phyloP scores from a whole-genome alignment of 2,888 invertebrate species.

The Leistus spinibarbis region DNA sequence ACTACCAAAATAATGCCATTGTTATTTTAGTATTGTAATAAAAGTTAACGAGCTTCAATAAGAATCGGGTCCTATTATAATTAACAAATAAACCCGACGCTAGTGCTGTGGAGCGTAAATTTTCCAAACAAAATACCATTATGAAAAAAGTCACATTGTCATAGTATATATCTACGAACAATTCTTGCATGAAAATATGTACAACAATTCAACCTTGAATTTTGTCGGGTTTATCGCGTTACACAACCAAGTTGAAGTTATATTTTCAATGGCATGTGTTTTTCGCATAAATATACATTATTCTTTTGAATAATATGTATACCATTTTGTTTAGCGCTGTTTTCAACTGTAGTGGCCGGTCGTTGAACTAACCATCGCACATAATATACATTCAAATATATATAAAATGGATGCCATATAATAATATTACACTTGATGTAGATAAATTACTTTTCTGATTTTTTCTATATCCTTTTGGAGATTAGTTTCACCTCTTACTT shows the following conservation, averaged over 20 bases:
- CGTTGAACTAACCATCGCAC: not conserved
- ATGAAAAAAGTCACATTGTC: not conserved
- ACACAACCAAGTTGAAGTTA: not conserved
- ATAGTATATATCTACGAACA: not conserved
- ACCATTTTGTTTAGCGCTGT: not conserved
- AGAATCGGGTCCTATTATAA: not conserved
- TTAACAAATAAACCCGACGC: not conserved
- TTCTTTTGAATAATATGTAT: not conserved
- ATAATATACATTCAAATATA: not conserved
- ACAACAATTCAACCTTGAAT: not conserved
- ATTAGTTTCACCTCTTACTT: not conserved
- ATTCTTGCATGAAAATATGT: not conserved
- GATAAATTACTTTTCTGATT: not conserved
- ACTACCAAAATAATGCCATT: no score
- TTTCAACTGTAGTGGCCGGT: not conserved
- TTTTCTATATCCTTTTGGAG: not conserved
- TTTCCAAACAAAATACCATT: not conserved
- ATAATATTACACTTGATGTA: not conserved
- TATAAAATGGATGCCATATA: no score
- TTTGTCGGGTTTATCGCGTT: not conserved
- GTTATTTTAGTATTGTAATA: not conserved
- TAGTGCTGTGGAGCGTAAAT: not conserved
- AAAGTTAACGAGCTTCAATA: not conserved
- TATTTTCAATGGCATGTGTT: not conserved
- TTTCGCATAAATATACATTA: no score